Evolutionary conservation across 2,113 vertebrate genomes (phyloP).

Genomic region (Callocephalon fimbriatum): DNA sequence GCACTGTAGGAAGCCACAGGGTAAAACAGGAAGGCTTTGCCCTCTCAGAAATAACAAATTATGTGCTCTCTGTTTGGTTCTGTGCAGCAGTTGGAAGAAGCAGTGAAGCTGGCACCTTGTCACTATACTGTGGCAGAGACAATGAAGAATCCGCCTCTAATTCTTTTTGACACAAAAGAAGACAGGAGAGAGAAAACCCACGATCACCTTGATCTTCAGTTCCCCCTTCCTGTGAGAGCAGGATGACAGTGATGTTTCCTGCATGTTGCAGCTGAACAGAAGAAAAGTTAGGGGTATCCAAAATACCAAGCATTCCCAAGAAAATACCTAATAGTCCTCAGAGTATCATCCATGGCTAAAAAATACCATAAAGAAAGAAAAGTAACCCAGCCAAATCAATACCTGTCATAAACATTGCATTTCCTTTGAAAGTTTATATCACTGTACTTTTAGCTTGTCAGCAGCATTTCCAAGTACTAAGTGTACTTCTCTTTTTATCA

Average conservation of each 20-base stretch:
- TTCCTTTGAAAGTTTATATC: conserved; percentile 3
- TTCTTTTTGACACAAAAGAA: conserved; percentile 15
- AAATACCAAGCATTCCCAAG: neutral
- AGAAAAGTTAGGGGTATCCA: neutral
- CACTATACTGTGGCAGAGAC: neutral
- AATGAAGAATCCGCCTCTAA: neutral
- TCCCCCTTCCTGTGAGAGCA: neutral
- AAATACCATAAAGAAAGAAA: conserved; percentile 16
- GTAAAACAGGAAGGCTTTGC: neutral
- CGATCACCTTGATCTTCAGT: neutral
- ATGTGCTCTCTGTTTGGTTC: neutral
- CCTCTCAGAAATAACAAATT: neutral
- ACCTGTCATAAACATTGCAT: conserved; percentile 29
- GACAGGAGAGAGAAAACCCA: neutral
- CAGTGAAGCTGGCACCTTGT: conserved; percentile 6
- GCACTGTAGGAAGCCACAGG: neutral
- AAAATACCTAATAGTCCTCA: neutral
- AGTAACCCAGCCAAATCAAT: conserved; percentile 18
- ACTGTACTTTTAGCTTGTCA: conserved; percentile 46
- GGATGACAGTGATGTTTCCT: neutral
- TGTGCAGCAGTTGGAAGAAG: conserved; percentile 18
- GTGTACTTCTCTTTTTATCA: conserved; percentile 38
- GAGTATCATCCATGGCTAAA: neutral
- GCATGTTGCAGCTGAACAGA: neutral
- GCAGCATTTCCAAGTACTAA: conserved; percentile 59